These are phyloP conservation scores for Virgularia gustaviana DNA, from an alignment of 92 coral and sea anemone genomes.

Conservation along the genomic window DNA sequence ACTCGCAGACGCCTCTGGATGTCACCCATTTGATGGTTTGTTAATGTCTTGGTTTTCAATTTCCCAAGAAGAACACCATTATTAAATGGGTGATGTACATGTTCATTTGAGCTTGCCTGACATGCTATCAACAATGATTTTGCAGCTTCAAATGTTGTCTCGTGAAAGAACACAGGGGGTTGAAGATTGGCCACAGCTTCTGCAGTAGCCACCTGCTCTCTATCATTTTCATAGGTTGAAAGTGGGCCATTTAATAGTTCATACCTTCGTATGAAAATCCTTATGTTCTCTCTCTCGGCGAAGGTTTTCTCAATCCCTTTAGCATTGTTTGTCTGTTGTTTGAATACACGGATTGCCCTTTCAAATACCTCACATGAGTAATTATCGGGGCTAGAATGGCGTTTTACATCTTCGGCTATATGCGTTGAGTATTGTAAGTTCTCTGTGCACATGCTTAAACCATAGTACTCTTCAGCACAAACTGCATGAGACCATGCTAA, in stretches of 20 bases:
- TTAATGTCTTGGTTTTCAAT: too few species aligned
- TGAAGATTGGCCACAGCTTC: conserved; percentile 1
- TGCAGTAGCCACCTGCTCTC: conserved; percentile 1
- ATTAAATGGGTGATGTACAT: too few species aligned
- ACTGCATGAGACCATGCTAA: conserved; percentile 60
- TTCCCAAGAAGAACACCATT: too few species aligned
- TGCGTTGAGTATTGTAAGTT: conserved; percentile 61
- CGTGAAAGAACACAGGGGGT: conserved; percentile 38
- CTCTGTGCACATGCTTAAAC: conserved; percentile 49
- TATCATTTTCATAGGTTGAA: conserved; percentile 31
- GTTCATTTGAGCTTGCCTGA: too few species aligned
- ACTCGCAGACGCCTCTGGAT: too few species aligned
- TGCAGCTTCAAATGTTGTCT: conserved; percentile 47
- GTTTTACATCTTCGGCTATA: conserved; percentile 31
- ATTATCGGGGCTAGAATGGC: conserved; percentile 60
- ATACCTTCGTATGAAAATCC: not conserved
- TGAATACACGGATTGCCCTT: conserved; percentile 54
- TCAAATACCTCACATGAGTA: too few species aligned
- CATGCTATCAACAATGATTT: too few species aligned
- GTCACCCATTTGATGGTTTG: too few species aligned
- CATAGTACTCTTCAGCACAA: conserved; percentile 58
- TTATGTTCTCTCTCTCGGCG: conserved; percentile 36
- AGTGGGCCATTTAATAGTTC: conserved; percentile 45
- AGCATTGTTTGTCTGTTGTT: conserved; percentile 67
- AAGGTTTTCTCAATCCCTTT: conserved; percentile 61